Conservation (phyloP, 2,797 vertebrate genomes). For the Nannoperca obscura region DNA sequence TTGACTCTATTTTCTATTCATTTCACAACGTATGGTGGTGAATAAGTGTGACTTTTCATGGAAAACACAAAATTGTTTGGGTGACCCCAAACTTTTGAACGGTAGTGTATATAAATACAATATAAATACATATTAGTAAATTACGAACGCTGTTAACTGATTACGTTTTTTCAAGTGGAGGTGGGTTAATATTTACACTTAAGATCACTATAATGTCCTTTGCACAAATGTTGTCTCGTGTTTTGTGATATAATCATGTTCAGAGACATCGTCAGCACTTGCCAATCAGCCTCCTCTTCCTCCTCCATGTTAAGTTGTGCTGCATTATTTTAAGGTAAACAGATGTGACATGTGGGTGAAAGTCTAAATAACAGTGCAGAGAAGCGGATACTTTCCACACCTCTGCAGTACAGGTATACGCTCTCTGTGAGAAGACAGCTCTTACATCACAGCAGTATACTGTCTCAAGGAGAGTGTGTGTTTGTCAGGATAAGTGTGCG, state of each 20-base stretch:
- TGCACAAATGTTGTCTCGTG: background rate
- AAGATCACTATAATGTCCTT: background rate
- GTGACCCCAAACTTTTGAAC: too few species aligned
- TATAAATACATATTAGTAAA: background rate
- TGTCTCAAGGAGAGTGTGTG: conserved; percentile 2
- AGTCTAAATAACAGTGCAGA: conserved; percentile 28
- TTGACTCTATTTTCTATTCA: too few species aligned
- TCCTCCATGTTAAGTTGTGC: background rate
- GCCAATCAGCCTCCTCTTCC: background rate
- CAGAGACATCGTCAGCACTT: background rate
- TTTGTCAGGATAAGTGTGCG: background rate
- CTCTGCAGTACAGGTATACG: conserved; percentile 19
- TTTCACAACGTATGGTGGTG: too few species aligned
- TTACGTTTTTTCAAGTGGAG: background rate
- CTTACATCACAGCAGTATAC: conserved; percentile 26
- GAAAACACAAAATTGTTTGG: too few species aligned
- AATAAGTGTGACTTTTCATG: too few species aligned
- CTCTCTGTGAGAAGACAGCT: conserved; percentile 19
- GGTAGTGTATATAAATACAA: too few species aligned
- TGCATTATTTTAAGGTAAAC: conserved; percentile 12
- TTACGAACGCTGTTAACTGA: background rate
- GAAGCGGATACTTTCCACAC: conserved; percentile 43
- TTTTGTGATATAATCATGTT: background rate
- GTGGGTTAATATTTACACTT: background rate
- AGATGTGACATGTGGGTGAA: conserved; percentile 32